phyloP scores from a whole-genome alignment of 2,797 vertebrate genomes.

The Oryzias dopingdopingensis region DNA sequence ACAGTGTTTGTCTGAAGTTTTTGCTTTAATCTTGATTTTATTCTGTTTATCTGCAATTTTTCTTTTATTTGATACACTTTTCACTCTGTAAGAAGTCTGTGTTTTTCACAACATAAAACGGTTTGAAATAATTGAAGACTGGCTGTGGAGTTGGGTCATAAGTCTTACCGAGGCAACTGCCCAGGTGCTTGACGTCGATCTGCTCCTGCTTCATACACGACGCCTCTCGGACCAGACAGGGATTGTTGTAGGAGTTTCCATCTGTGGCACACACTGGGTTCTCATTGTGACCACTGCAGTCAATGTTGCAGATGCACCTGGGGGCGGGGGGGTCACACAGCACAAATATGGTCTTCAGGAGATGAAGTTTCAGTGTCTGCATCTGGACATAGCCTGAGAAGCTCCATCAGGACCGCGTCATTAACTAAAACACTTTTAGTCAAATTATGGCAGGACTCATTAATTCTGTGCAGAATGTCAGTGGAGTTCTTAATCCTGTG shows the following conservation, averaged over 20 bases:
- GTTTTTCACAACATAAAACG: too few relatives aligned
- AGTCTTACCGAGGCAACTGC: conserved; percentile 84
- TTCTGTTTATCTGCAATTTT: too few relatives aligned
- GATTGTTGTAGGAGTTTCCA: conserved; percentile 93
- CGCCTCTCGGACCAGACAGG: conserved; percentile 92
- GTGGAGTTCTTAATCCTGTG: background rate
- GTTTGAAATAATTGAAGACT: too few relatives aligned
- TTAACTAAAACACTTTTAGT: conserved; percentile 7
- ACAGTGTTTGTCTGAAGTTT: too few relatives aligned
- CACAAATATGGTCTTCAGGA: background rate
- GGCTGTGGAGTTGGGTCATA: too few relatives aligned
- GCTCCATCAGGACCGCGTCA: conserved; percentile 1
- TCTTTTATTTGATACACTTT: too few relatives aligned
- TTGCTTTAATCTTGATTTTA: too few relatives aligned
- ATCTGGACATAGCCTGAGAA: conserved; percentile 1
- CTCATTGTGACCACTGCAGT: conserved; percentile 94
- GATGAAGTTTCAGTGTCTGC: conserved; percentile 2
- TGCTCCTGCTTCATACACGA: conserved; percentile 95
- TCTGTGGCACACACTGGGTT: conserved; percentile 95
- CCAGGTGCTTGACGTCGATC: conserved; percentile 93
- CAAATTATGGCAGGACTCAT: conserved; percentile 19
- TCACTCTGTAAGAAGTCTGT: too few relatives aligned
- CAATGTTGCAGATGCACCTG: conserved; percentile 97
- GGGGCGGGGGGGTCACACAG: conserved; percentile 1
- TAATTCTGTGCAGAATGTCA: conserved; percentile 7